phyloP scores from a whole-genome alignment of 2,797 vertebrate species.

The Mallotus villosus region DNA sequence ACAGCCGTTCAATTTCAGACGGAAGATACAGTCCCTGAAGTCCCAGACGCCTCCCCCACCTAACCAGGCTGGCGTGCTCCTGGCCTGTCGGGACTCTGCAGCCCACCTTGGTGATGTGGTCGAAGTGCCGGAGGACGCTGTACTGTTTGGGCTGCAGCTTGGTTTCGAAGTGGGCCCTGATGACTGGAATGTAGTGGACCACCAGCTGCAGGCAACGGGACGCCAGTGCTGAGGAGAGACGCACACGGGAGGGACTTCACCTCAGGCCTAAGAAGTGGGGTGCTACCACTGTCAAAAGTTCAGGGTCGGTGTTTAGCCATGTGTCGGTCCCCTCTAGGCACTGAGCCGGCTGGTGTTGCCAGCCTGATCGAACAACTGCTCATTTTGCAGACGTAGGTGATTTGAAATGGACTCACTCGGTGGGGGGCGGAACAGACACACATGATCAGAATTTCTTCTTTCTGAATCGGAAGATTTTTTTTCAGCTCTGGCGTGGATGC shows the following conservation, averaged over 20 bases:
- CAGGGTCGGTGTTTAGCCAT: too few relatives aligned
- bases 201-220: constrained; percentile 97
- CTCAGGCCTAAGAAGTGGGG: too few relatives aligned
- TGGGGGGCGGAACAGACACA: neutral
- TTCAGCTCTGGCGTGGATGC: neutral
- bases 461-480: neutral
- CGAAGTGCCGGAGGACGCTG: constrained; percentile 91
- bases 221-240: constrained; percentile 80
- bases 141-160: constrained; percentile 94
- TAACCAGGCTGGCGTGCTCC: neutral
- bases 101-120: constrained; percentile 96
- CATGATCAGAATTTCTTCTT: neutral
- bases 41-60: neutral
- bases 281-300: too few relatives aligned
- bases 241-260: neutral
- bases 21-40: too few relatives aligned
- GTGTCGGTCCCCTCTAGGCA: too few relatives aligned
- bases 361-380: too few relatives aligned
- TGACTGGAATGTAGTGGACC: constrained; percentile 93
- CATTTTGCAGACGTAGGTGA: neutral
- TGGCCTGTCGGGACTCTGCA: neutral
- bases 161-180: constrained; percentile 92
- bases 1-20: too few relatives aligned
- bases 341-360: too few relatives aligned
- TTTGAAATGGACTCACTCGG: neutral